Conservation (phyloP, 2,888 invertebrate species). For the Ectemnius continuus region DNA sequence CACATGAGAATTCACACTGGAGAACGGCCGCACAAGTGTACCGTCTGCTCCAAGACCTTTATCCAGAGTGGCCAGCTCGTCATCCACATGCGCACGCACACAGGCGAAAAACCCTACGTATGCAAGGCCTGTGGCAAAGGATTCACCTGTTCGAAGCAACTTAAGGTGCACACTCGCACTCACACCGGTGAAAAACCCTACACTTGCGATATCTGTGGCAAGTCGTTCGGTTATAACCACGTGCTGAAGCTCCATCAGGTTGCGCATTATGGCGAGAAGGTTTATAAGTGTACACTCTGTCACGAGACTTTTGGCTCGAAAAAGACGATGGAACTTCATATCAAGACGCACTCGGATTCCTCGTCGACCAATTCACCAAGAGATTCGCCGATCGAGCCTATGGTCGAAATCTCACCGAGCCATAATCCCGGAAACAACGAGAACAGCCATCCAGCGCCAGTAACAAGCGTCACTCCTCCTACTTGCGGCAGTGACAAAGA, state of each 20-base stretch:
- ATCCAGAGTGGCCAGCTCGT: slow-evolving; percentile 95
- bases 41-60: slow-evolving; percentile 92
- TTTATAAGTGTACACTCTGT: slow-evolving; percentile 95
- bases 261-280: slow-evolving; percentile 94
- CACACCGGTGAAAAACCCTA: slow-evolving; percentile 95
- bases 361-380: slow-evolving; percentile 43
- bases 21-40: slow-evolving; percentile 93
- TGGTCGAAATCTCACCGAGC: slow-evolving; percentile 71
- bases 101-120: slow-evolving; percentile 92
- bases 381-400: slow-evolving; percentile 73
- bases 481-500: slow-evolving; percentile 70
- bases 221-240: slow-evolving; percentile 94
- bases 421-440: slow-evolving; percentile 44
- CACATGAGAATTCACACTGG: slow-evolving; percentile 95
- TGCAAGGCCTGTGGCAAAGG: slow-evolving; percentile 91
- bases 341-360: slow-evolving; percentile 86
- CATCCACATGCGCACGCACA: slow-evolving; percentile 94
- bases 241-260: slow-evolving; percentile 93
- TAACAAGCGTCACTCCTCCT: slow-evolving; percentile 40
- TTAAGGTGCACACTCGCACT: slow-evolving; percentile 94
- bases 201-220: slow-evolving; percentile 93
- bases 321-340: slow-evolving; percentile 94
- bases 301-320: slow-evolving; percentile 94
- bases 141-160: slow-evolving; percentile 94
- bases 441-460: slow-evolving; percentile 34